Evolutionary conservation across 30 jellyfish, hydroid and myxozoan genomes (phyloP).

Genomic region (Euphysa ruthae): DNA sequence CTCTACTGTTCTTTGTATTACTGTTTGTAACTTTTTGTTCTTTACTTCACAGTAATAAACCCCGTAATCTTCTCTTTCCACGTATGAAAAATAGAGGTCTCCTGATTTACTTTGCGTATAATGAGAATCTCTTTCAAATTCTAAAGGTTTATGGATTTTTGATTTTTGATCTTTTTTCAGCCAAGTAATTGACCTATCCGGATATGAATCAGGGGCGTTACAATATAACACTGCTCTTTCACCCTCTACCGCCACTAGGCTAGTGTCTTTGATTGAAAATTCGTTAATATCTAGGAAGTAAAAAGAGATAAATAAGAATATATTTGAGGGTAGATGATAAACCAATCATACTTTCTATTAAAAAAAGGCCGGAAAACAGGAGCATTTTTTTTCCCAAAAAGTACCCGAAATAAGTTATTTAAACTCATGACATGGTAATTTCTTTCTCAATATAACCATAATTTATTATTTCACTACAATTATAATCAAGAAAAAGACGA

Average conservation of each 20-base stretch:
- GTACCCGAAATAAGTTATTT: too few relatives aligned
- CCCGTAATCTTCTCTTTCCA: constrained; percentile 60
- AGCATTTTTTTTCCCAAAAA: too few relatives aligned
- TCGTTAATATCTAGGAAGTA: constrained; percentile 59
- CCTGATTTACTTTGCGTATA: constrained; percentile 70
- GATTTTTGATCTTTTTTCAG: constrained; percentile 33
- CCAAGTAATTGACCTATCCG: constrained; percentile 84
- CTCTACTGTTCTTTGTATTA: constrained; percentile 60
- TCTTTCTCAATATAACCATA: too few relatives aligned
- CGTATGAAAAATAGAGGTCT: constrained; percentile 73
- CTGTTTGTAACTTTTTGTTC: constrained; percentile 48
- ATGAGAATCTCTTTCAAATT: constrained; percentile 55
- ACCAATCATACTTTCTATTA: too few relatives aligned
- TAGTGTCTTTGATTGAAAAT: constrained; percentile 56
- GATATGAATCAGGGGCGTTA: constrained; percentile 93
- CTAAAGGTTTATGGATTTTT: constrained; percentile 35
- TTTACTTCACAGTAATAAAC: constrained; percentile 72
- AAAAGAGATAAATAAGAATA: too few relatives aligned
- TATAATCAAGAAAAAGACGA: too few relatives aligned
- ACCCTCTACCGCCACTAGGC: constrained; percentile 71
- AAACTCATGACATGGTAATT: too few relatives aligned
- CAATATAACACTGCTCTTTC: constrained; percentile 62
- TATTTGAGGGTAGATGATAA: too few relatives aligned
- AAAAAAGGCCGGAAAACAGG: too few relatives aligned
- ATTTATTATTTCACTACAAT: too few relatives aligned